Base-by-base conservation (phyloP, 1,140 invertebrate genomes). In the Arctopsyche grandis region DNA sequence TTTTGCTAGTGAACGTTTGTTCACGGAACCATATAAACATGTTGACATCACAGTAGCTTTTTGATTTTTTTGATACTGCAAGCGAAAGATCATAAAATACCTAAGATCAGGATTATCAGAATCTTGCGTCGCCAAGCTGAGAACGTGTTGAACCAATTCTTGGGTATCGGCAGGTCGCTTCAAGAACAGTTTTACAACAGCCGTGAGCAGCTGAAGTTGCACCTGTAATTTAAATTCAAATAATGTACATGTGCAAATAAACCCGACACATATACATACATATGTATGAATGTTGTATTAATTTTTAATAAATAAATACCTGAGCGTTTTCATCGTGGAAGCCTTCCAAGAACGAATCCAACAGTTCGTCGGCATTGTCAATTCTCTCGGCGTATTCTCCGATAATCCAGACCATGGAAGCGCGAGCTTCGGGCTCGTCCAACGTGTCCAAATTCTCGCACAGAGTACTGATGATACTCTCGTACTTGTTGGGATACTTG, bases 341-440 rank as follows among this genome's bases (percentile, higher is more conserved):
- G n/a, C 98, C 98, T 90, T 99, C 98, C 0, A 99, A 89, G 89
- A 99, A 99, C 83, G 96, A 98, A 86, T 99, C 98, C 3, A 99
- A 88, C 12, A 99, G 89, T 86, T 99, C 99, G 85, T 99, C 98
- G 10, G 99, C 99, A 88, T 99, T 99, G 87, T 99, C 99, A 84
- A 99, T 99, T 82, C 99, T 92, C 85, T 99, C 99, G 0, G 99
- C 99, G 88, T 99, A 99, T 86, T 98, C 95, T 82, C 98, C 99
- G 87, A 99, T 99, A 81, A 99, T 99, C 99, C 99, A 99, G 81
- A 99, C 99, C 99, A 99, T 99, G 0, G 97, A 99, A 10, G 98
- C 99, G 84, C 98, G 92, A 0, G 99, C 99, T 88, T 99, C 99
- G 0, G 99, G 98, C 85, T 99, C 99, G 88, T 99, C 99, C 66